Percentiles rank a stretch among this genome's conserved stretches.
phyloP scores from a whole-genome alignment of 1,140 invertebrate species.

The Holotrichia oblita region DNA sequence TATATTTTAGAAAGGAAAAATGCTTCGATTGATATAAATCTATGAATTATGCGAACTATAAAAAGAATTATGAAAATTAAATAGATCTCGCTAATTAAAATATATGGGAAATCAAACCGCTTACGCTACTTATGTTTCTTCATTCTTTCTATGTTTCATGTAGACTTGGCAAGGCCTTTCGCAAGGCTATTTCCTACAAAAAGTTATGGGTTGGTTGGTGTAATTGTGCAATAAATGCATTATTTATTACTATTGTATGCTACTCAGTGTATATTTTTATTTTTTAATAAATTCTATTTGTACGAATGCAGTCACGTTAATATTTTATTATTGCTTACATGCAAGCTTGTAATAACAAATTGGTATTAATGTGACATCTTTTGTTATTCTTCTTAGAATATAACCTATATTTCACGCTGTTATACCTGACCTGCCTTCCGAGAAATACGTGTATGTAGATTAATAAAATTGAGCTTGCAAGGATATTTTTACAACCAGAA shows the following conservation, averaged over 20 bases:
- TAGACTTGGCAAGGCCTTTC: background rate
- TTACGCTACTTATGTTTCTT: too few relatives aligned
- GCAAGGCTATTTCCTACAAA: constrained; percentile 19
- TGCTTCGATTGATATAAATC: too few relatives aligned
- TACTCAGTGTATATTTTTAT: background rate
- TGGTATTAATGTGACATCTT: too few relatives aligned
- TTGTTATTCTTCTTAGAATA: too few relatives aligned
- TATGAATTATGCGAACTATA: too few relatives aligned
- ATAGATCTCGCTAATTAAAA: background rate
- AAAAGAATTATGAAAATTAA: too few relatives aligned
- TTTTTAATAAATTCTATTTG: background rate
- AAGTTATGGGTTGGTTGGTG: constrained; percentile 1
- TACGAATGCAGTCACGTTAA: background rate
- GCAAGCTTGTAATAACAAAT: too few relatives aligned
- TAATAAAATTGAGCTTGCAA: background rate
- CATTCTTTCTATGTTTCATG: background rate
- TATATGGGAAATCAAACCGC: constrained; percentile 2
- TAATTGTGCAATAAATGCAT: constrained; percentile 30
- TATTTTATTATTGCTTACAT: too few relatives aligned
- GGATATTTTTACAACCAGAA: background rate
- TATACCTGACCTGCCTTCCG: background rate
- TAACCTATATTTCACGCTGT: background rate
- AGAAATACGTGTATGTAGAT: background rate
- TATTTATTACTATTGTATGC: background rate
- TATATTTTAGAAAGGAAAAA: too few relatives aligned